Percentiles rank a stretch among this genome's conserved stretches.
phyloP scores from a whole-genome alignment of 1,140 invertebrate genomes.

The Hirudo medicinalis region DNA sequence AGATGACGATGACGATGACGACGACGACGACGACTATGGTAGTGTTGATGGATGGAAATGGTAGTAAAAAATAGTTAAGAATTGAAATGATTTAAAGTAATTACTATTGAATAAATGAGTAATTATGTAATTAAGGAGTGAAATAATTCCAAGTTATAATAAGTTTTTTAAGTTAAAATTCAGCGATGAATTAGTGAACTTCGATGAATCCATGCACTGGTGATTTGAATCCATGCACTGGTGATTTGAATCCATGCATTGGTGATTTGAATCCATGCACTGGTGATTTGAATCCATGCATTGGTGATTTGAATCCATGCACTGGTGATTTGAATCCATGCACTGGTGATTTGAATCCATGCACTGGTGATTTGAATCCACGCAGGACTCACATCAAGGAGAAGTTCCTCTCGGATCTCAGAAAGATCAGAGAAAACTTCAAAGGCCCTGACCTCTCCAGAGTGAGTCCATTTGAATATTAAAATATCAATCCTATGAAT shows the following conservation, averaged over 20 bases:
- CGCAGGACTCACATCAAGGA: conserved; percentile 74
- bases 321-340: background rate
- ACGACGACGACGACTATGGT: too few species aligned
- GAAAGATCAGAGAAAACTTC: conserved; percentile 76
- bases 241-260: background rate
- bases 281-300: too few species aligned
- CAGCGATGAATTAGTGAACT: background rate
- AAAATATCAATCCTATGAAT: background rate
- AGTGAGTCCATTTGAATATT: conserved; percentile 25
- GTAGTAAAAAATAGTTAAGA: too few species aligned
- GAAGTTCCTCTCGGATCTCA: conserved; percentile 84
- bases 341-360: background rate
- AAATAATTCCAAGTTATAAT: too few species aligned
- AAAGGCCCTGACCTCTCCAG: conserved; percentile 71
- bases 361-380: background rate
- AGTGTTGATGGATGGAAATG: too few species aligned
- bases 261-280: too few species aligned
- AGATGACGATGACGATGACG: too few species aligned
- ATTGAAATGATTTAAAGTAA: too few species aligned
- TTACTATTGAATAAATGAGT: too few species aligned
- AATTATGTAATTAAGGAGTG: too few species aligned
- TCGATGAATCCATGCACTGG: too few species aligned
- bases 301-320: background rate
- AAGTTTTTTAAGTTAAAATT: too few species aligned
- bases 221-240: background rate